Percentiles rank a stretch among this genome's conserved stretches.
Evolutionary conservation across 2,888 invertebrate genomes (phyloP).

Genomic region (Oscheius onirici): DNA sequence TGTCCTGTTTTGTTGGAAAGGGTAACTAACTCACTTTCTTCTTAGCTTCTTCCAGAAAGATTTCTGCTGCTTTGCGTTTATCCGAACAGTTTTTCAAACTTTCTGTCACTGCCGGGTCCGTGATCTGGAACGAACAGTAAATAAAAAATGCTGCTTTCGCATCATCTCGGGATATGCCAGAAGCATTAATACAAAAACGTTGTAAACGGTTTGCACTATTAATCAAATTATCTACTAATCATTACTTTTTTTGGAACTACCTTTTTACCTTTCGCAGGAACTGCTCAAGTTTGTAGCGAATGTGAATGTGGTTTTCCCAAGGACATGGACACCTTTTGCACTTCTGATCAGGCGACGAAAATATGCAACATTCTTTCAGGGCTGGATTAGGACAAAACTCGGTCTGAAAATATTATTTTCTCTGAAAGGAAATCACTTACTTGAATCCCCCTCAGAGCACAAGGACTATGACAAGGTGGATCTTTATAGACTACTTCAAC

Average conservation of each 20-base stretch:
- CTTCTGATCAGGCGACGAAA: constrained; percentile 2
- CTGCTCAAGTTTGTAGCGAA: constrained; percentile 6
- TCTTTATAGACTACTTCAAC: constrained; percentile 29
- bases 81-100: background rate
- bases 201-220: too few species aligned
- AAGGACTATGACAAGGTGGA: constrained; percentile 40
- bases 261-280: background rate
- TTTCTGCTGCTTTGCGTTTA: background rate
- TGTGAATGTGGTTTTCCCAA: constrained; percentile 41
- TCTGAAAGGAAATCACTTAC: background rate
- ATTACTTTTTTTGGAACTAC: background rate
- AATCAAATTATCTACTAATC: background rate
- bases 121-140: background rate
- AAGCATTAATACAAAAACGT: too few species aligned
- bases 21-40: background rate
- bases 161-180: too few species aligned
- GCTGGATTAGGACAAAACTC: constrained; percentile 34
- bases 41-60: constrained; percentile 1
- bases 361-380: constrained; percentile 38
- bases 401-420: background rate
- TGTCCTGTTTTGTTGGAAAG: background rate
- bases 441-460: constrained; percentile 33
- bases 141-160: too few species aligned
- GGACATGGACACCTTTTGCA: constrained; percentile 34
- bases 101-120: background rate